Percentiles rank a stretch among this genome's conserved stretches.
Conservation (phyloP, 2,113 vertebrate species). For the Xyliphius kryptos region DNA sequence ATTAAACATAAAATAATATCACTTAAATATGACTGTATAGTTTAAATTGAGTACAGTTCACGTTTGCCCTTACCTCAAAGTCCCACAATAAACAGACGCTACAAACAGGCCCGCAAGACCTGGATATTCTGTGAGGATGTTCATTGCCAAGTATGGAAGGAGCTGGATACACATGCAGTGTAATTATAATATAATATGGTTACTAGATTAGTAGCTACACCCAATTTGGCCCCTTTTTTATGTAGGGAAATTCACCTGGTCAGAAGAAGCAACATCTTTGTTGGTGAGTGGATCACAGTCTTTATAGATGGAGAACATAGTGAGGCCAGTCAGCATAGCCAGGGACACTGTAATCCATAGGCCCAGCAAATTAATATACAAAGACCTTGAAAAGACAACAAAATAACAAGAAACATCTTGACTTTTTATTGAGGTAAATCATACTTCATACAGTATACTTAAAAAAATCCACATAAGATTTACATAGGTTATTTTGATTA, state of each 20-base stretch:
- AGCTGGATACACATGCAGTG: constrained; percentile 60
- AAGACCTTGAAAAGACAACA: too few relatives aligned
- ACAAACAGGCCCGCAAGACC: constrained; percentile 93
- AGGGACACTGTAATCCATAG: constrained; percentile 65
- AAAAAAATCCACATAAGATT: too few relatives aligned
- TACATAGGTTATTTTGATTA: too few relatives aligned
- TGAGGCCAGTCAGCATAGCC: constrained; percentile 65
- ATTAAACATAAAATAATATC: too few relatives aligned
- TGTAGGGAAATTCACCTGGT: constrained; percentile 60
- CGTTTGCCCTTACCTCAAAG: constrained; percentile 75
- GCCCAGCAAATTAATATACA: constrained; percentile 70
- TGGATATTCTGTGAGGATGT: constrained; percentile 78
- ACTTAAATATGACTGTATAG: background rate
- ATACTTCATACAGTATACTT: too few relatives aligned
- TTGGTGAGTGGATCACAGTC: constrained; percentile 65
- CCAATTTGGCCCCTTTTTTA: background rate
- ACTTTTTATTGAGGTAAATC: too few relatives aligned
- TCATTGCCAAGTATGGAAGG: constrained; percentile 89
- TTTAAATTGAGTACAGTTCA: background rate
- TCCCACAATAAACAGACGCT: constrained; percentile 91
- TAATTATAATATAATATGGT: background rate
- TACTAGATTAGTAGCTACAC: background rate
- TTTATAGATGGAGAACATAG: constrained; percentile 72
- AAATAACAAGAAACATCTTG: too few relatives aligned
- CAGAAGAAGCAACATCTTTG: constrained; percentile 48